A percentile compares a stretch with the other conserved stretches of the same genome.
phyloP scores from a whole-genome alignment of 2,797 vertebrate genomes.

The Oceanodroma leucorhoa region DNA sequence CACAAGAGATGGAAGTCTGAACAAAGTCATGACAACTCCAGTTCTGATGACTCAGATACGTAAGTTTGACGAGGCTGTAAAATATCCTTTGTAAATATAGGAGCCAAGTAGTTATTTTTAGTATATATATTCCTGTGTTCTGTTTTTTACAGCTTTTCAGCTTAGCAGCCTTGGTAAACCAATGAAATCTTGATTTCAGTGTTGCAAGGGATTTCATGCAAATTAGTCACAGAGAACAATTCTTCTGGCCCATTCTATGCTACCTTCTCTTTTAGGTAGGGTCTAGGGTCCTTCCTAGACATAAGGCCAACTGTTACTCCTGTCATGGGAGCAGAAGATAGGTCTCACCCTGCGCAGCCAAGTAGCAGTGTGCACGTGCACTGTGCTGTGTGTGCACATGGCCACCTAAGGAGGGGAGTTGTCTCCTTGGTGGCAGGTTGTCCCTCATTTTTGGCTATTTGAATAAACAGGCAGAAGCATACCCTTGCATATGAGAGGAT shows the following conservation, averaged over 20 bases:
- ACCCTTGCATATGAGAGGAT: background rate
- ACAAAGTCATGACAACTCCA: slow-evolving; percentile 89
- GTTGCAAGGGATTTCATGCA: background rate
- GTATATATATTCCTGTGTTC: background rate
- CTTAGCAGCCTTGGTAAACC: background rate
- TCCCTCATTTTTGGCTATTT: background rate
- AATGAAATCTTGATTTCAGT: background rate
- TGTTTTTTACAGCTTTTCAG: background rate
- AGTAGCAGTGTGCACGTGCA: rapidly evolving
- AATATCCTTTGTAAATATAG: background rate
- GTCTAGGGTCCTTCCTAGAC: background rate
- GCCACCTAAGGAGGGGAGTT: background rate
- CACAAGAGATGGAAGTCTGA: slow-evolving; percentile 97
- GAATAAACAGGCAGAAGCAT: background rate
- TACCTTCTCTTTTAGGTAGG: background rate
- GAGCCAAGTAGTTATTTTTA: background rate
- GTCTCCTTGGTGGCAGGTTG: background rate
- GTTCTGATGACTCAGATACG: slow-evolving; percentile 94
- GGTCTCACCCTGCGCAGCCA: background rate
- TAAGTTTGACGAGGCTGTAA: slow-evolving; percentile 68
- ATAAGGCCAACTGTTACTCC: background rate
- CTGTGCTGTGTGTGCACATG: background rate
- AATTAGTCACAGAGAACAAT: background rate
- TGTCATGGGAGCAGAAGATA: background rate
- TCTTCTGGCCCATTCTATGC: background rate